A percentile compares a stretch with the other conserved stretches of the same genome.
Evolutionary conservation across 2,797 vertebrate genomes (phyloP).

Genomic region (Sebastes cheni): DNA sequence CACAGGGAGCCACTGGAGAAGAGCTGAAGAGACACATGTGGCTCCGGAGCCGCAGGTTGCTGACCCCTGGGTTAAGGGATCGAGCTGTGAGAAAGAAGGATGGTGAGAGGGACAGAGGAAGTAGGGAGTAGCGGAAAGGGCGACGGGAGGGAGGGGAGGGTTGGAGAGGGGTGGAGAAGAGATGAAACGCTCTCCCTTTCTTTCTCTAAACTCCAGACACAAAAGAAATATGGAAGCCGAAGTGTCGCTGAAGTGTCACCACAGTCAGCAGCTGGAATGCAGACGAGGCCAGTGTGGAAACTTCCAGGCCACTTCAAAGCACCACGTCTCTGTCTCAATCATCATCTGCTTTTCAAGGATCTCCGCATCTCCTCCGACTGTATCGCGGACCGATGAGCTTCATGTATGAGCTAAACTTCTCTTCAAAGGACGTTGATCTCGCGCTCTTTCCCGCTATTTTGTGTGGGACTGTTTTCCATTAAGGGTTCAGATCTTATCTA

Average conservation of each 20-base stretch:
- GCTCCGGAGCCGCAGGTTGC: no score
- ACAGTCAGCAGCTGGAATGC: conserved; percentile 31
- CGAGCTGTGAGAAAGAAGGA: neutral
- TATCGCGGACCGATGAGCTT: conserved; percentile 17
- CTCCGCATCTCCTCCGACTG: neutral
- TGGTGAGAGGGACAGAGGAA: neutral
- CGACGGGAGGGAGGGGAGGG: rapidly evolving
- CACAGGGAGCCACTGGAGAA: no score
- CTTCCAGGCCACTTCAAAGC: conserved; percentile 33
- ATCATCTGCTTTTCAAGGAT: neutral
- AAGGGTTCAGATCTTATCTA: conserved; percentile 10
- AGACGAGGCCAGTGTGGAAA: neutral
- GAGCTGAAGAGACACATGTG: no score
- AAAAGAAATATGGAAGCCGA: neutral
- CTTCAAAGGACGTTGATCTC: neutral
- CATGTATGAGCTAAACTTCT: neutral
- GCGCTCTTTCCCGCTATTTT: neutral
- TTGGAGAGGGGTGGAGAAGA: no score
- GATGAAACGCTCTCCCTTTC: neutral
- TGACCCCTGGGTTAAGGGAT: neutral
- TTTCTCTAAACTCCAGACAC: conserved; percentile 1
- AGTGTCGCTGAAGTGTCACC: conserved; percentile 18
- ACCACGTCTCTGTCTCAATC: neutral
- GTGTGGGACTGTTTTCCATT: conserved; percentile 8
- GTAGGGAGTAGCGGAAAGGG: neutral